Evolutionary conservation across 2,888 invertebrate genomes (phyloP).

Genomic region (Brenthis ino): DNA sequence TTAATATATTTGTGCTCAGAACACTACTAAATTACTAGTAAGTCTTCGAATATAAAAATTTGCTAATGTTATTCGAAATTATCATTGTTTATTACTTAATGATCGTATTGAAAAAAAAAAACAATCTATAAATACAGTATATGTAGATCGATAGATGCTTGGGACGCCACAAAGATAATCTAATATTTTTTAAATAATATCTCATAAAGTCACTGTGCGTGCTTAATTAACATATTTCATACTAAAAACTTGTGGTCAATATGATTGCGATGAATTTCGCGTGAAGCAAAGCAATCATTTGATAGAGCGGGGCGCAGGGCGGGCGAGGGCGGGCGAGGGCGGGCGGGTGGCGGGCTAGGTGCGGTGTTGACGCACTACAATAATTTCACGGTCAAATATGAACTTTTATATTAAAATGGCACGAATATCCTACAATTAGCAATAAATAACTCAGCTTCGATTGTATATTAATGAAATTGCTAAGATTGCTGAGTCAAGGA

Average conservation of each 20-base stretch:
- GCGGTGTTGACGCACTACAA: conserved; percentile 21
- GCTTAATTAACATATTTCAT: conserved; percentile 10
- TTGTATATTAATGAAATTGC: no score
- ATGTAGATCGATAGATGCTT: no score
- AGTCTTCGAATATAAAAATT: no score
- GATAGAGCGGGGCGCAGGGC: not conserved
- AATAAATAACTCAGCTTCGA: not conserved
- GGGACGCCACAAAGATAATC: not conserved
- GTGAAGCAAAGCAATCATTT: conserved; percentile 21
- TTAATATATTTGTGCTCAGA: no score
- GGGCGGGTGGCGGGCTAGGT: conserved; percentile 6
- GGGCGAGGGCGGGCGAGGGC: not conserved
- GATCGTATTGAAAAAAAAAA: no score
- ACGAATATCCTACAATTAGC: not conserved
- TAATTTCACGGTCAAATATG: conserved; percentile 18
- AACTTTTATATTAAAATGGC: conserved; percentile 6
- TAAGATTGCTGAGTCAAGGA: no score
- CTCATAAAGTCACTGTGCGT: not conserved
- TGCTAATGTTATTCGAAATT: no score
- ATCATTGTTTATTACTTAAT: no score
- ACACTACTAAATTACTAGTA: no score
- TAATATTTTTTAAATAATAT: not conserved
- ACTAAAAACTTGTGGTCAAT: conserved; percentile 7
- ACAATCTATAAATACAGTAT: no score
- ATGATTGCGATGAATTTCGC: conserved; percentile 23